Evolutionary conservation across 2,113 vertebrate species (phyloP).

Genomic region (Solenodon paradoxus): DNA sequence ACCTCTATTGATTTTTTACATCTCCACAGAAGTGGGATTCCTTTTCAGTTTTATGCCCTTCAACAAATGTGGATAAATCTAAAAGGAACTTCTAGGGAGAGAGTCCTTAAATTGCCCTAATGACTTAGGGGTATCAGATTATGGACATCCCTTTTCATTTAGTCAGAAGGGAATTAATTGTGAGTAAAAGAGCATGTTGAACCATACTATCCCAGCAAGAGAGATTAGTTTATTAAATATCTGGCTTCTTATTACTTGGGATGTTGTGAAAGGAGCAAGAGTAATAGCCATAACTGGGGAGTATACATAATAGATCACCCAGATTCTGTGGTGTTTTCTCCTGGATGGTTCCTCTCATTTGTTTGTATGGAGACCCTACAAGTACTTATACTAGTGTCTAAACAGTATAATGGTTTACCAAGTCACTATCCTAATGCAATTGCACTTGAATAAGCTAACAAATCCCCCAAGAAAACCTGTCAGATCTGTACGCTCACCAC

Average conservation of each 20-base stretch:
- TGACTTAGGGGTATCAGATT: not conserved
- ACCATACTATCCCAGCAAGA: not conserved
- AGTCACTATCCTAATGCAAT: not conserved
- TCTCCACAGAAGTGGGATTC: not conserved
- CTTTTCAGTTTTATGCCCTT: slow-evolving; percentile 40
- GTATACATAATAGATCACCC: not conserved
- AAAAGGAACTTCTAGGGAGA: slow-evolving; percentile 35
- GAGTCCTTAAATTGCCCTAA: slow-evolving; percentile 33
- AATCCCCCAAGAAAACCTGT: not conserved
- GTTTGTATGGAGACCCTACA: not conserved
- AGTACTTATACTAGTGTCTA: not conserved
- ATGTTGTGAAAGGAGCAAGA: not conserved
- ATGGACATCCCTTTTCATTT: not conserved
- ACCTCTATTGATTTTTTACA: slow-evolving; percentile 43
- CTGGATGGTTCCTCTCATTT: not conserved
- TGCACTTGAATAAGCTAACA: not conserved
- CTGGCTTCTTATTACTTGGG: not conserved
- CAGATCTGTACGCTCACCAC: not conserved
- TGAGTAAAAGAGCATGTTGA: not conserved
- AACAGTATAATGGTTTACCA: not conserved
- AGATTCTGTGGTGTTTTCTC: not conserved
- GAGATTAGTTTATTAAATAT: not conserved
- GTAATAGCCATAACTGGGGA: not conserved
- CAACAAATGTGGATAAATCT: slow-evolving; percentile 27
- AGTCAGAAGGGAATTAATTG: not conserved